Evolutionary conservation across 2,113 vertebrate species (phyloP).

Genomic region (Nyctibius bracteatus): DNA sequence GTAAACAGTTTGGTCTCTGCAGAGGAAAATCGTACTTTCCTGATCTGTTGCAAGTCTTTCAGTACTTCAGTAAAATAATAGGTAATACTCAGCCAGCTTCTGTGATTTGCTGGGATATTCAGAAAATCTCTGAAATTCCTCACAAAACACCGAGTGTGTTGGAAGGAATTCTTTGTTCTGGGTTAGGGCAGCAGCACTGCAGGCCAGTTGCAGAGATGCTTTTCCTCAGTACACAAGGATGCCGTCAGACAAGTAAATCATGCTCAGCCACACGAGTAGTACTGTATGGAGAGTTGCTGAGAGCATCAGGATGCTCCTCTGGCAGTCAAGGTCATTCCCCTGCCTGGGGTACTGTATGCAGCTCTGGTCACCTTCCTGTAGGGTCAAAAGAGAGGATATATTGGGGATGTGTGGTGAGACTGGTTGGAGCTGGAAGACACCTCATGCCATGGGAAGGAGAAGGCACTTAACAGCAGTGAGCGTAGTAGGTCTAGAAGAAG

Average conservation of each 20-base stretch:
- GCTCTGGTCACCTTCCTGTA: background rate
- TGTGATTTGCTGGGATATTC: background rate
- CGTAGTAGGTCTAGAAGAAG: background rate
- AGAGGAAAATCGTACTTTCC: background rate
- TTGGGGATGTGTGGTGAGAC: background rate
- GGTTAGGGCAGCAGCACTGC: background rate
- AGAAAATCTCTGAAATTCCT: background rate
- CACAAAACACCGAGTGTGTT: background rate
- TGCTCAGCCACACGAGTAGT: background rate
- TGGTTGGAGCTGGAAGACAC: background rate
- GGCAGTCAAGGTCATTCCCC: background rate
- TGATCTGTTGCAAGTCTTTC: background rate
- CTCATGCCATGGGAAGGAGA: background rate
- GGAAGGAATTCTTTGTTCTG: background rate
- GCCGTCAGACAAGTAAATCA: background rate
- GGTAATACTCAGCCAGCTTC: background rate
- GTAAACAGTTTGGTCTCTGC: background rate
- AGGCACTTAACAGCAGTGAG: background rate
- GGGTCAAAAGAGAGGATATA: background rate
- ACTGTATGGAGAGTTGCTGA: background rate
- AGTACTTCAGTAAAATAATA: background rate
- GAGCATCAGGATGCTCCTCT: background rate
- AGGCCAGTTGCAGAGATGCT: background rate
- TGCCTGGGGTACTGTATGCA: fast-evolving
- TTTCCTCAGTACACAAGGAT: background rate